A percentile compares a stretch with the other conserved stretches of the same genome.
These are phyloP conservation scores for Spinibarbus caldwelli DNA, from an alignment of 2,797 vertebrate genomes.

Conservation along the genomic window DNA sequence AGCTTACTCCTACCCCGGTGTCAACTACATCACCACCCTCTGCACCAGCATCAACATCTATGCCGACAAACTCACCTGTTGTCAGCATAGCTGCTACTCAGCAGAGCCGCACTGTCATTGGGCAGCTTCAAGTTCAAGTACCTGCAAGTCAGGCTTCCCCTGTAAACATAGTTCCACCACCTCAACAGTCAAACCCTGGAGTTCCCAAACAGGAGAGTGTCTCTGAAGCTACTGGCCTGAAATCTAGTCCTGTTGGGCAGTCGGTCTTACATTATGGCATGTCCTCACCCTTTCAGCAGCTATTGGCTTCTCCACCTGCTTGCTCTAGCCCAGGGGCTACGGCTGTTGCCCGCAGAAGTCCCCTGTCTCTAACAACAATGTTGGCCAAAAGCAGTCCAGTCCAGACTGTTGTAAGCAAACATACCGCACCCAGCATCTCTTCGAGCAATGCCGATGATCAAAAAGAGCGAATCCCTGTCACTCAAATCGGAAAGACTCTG, in stretches of 20 bases:
- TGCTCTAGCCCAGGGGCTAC: conserved; percentile 84
- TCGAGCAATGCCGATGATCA: conserved; percentile 76
- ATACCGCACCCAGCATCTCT: conserved; percentile 75
- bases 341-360: conserved; percentile 81
- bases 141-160: conserved; percentile 71
- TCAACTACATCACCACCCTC: conserved; percentile 60
- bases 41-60: conserved; percentile 63
- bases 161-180: conserved; percentile 67
- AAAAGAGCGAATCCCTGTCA: conserved; percentile 43
- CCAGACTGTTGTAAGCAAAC: conserved; percentile 80
- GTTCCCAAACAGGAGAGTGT: conserved; percentile 78
- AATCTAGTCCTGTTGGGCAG: conserved; percentile 69
- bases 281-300: conserved; percentile 75
- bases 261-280: conserved; percentile 64
- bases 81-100: conserved; percentile 75
- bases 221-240: conserved; percentile 73
- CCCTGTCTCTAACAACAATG: conserved; percentile 79
- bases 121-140: conserved; percentile 77
- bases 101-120: conserved; percentile 77
- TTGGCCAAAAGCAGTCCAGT: conserved; percentile 83
- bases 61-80: conserved; percentile 71
- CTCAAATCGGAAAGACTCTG: conserved; percentile 56
- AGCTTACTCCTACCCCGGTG: conserved; percentile 77
- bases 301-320: conserved; percentile 81
- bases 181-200: conserved; percentile 71